These are phyloP conservation scores for Entomobrya proxima DNA, from an alignment of 2,888 invertebrate species.

Conservation along the genomic window DNA sequence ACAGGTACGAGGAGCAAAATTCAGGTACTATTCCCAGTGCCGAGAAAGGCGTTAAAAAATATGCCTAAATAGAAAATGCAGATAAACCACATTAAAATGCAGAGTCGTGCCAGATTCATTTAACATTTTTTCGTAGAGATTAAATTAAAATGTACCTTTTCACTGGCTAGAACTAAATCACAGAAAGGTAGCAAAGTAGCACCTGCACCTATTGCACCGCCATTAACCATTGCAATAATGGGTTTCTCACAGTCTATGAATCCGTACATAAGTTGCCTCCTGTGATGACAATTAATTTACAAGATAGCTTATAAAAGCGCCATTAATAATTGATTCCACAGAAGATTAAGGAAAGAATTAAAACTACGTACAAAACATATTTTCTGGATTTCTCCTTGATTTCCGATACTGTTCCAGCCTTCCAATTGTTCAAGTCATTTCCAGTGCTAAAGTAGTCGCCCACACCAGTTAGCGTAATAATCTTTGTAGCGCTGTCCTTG, in stretches of 20 bases:
- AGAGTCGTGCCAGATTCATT: not conserved
- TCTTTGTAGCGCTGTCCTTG: conserved; percentile 9
- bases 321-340: no score
- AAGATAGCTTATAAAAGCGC: not conserved
- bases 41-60: conserved; percentile 43
- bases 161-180: conserved; percentile 52
- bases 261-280: conserved; percentile 39
- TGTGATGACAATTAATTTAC: not conserved
- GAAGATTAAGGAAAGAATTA: not conserved
- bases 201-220: conserved; percentile 42
- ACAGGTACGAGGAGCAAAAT: conserved; percentile 45
- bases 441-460: conserved; percentile 54
- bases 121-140: not conserved
- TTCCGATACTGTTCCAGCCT: not conserved
- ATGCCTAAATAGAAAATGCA: conserved; percentile 18
- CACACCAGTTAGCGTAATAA: conserved; percentile 38
- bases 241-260: conserved; percentile 54
- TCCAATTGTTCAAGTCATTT: conserved; percentile 54
- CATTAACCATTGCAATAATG: conserved; percentile 54
- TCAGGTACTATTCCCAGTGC: conserved; percentile 48
- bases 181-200: conserved; percentile 51
- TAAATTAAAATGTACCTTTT: conserved; percentile 9
- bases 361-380: conserved; percentile 47
- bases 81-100: no score
- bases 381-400: conserved; percentile 17